A percentile compares a stretch with the other conserved stretches of the same genome.
Evolutionary conservation across 2,888 invertebrate genomes (phyloP).

Genomic region (Ennomos erosarius): DNA sequence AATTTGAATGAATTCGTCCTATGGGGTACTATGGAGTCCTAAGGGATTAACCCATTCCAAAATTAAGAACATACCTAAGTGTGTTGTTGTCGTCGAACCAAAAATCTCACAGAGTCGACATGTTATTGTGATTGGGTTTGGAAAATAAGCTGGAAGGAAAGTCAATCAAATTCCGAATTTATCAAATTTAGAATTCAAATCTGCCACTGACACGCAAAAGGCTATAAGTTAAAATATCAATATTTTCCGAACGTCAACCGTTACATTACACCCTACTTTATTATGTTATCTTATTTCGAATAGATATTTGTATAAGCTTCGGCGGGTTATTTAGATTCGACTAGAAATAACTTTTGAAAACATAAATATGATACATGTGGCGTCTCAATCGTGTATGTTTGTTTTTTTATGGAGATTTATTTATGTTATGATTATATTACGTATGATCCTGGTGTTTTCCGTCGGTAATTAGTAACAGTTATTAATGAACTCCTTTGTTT

Average conservation of each 20-base stretch:
- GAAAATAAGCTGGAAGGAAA: not conserved
- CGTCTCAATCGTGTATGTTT: constrained; percentile 66
- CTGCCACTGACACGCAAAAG: constrained; percentile 21
- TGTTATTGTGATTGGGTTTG: not conserved
- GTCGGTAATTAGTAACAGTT: constrained; percentile 58
- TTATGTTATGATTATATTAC: constrained; percentile 57
- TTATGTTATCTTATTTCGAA: constrained; percentile 71
- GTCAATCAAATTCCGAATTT: constrained; percentile 16
- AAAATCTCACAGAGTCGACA: too few species aligned
- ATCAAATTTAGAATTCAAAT: not conserved
- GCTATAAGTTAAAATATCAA: constrained; percentile 47
- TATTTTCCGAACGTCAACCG: constrained; percentile 49
- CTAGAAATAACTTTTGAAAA: constrained; percentile 77
- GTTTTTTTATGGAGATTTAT: constrained; percentile 63
- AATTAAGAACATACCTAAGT: too few species aligned
- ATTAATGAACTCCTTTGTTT: constrained; percentile 56
- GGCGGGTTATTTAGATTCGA: constrained; percentile 64
- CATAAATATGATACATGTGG: constrained; percentile 80
- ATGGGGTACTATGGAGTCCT: too few species aligned
- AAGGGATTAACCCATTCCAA: too few species aligned
- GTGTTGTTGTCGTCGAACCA: too few species aligned
- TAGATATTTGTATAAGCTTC: constrained; percentile 71
- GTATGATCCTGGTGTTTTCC: constrained; percentile 46
- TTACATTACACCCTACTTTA: constrained; percentile 52
- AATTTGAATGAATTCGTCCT: too few species aligned